Percentiles rank a stretch among this genome's conserved stretches.
Conservation (phyloP, 2,797 vertebrate species). For the Thamnophis elegans region DNA sequence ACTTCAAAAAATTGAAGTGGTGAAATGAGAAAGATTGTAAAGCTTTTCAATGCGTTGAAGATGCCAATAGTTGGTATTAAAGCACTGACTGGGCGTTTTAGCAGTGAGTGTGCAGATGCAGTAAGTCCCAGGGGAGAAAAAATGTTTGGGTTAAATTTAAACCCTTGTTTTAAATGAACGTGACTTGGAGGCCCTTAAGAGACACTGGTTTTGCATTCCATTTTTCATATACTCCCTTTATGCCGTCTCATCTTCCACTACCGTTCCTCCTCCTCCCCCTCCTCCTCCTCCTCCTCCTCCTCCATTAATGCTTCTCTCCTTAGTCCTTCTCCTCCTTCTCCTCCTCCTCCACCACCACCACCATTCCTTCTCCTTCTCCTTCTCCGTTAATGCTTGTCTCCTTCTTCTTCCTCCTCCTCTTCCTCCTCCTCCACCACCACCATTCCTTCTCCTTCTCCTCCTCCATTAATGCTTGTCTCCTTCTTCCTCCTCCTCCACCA, state of each 20-base stretch:
- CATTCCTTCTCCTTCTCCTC: constrained; percentile 9
- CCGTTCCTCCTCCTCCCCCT: neutral
- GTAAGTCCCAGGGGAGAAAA: constrained; percentile 50
- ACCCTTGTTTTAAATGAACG: constrained; percentile 41
- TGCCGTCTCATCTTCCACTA: neutral
- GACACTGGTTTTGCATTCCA: neutral
- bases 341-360: neutral
- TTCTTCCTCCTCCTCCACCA: neutral
- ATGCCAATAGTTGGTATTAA: neutral
- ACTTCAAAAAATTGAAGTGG: neutral
- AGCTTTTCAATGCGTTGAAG: neutral
- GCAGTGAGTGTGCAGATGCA: constrained; percentile 33
- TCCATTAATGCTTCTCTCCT: too few relatives aligned
- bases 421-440: neutral
- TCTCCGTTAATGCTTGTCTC: too few relatives aligned
- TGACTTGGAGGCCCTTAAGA: neutral
- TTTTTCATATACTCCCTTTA: neutral
- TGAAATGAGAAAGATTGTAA: neutral
- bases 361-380: neutral
- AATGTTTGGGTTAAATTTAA: neutral
- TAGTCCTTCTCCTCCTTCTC: neutral
- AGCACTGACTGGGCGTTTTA: neutral
- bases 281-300: too few relatives aligned
- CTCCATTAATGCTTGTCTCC: neutral
- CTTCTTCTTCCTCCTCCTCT: neutral